A percentile compares a stretch with the other conserved stretches of the same genome.
Conservation (phyloP, 2,113 vertebrate genomes). For the Noctilio leporinus region DNA sequence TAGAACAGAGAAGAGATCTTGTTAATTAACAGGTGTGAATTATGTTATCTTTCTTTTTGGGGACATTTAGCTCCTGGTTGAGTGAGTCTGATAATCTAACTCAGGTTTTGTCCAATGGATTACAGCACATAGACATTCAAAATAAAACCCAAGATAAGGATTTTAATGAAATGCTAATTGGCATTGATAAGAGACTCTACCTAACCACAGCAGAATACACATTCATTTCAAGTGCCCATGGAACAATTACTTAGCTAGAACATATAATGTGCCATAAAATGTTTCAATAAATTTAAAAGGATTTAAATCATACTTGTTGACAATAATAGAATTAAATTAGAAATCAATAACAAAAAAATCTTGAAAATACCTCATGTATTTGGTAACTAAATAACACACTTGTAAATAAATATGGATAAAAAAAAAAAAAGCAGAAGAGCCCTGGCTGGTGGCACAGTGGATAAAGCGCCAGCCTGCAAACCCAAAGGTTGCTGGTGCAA, state of each 20-base stretch:
- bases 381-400: background rate
- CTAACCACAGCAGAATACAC: background rate
- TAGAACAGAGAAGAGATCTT: background rate
- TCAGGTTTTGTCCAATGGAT: background rate
- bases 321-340: background rate
- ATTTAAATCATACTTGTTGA: background rate
- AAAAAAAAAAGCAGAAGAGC: no score
- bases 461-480: no score
- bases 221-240: no score
- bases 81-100: background rate
- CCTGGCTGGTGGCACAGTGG: no score
- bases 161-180: background rate
- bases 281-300: no score
- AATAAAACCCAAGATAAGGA: slow-evolving; percentile 1
- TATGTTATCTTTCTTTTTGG: background rate
- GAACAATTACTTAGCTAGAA: no score
- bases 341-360: background rate
- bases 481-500: no score
- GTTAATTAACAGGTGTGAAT: background rate
- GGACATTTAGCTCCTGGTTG: background rate
- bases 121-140: background rate
- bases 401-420: background rate
- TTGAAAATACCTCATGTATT: background rate
- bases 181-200: background rate
- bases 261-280: no score